phyloP scores from a whole-genome alignment of 2,797 vertebrate genomes.

The Dendrocincla tyrannina region DNA sequence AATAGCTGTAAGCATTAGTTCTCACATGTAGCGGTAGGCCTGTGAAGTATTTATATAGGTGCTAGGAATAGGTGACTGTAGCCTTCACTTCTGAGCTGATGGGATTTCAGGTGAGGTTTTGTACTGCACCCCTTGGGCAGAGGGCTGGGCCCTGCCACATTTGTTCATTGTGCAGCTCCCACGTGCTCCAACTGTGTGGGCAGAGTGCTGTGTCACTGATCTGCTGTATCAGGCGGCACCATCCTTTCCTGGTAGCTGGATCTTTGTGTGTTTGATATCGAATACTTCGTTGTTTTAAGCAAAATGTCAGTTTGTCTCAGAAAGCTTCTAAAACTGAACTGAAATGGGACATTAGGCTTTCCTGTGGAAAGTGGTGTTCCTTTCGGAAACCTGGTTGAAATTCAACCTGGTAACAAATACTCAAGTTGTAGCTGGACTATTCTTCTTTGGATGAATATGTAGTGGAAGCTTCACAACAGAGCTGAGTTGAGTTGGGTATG shows the following conservation, averaged over 20 bases:
- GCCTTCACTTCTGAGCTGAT: background rate
- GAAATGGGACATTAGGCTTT: background rate
- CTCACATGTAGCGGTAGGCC: background rate
- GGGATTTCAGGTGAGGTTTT: background rate
- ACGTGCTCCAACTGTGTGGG: background rate
- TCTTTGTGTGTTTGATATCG: background rate
- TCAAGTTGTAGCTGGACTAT: background rate
- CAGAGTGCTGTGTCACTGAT: background rate
- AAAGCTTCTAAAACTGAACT: background rate
- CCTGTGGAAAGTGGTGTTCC: background rate
- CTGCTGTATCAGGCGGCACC: background rate
- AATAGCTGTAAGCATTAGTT: background rate
- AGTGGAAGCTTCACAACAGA: background rate
- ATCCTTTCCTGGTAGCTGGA: background rate
- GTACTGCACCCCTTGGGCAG: background rate
- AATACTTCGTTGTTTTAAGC: background rate
- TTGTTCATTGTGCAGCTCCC: background rate
- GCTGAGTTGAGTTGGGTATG: background rate
- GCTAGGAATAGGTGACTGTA: background rate
- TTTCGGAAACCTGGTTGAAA: background rate
- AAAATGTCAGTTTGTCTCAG: background rate
- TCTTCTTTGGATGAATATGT: background rate
- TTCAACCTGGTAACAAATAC: background rate
- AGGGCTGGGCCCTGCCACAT: accelerated
- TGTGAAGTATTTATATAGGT: background rate